A percentile compares a stretch with the other conserved stretches of the same genome.
Evolutionary conservation across 2,797 vertebrate genomes (phyloP).

Genomic region (Linurgus olivaceus): DNA sequence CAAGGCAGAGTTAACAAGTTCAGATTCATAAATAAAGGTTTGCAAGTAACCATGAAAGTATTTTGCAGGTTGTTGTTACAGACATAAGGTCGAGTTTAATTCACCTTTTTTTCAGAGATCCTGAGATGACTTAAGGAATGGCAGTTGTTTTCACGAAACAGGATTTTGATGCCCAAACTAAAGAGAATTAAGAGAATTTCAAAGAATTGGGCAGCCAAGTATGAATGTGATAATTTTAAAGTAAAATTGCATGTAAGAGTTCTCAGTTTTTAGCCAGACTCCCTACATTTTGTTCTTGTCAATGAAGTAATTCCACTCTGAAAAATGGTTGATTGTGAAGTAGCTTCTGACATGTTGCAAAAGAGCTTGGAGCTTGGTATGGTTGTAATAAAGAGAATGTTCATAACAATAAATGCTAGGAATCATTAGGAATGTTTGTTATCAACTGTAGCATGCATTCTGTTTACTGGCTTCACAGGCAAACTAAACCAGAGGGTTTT

Average conservation of each 20-base stretch:
- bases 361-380: neutral
- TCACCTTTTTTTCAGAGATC: neutral
- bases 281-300: neutral
- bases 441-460: neutral
- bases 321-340: neutral
- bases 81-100: neutral
- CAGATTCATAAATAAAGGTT: neutral
- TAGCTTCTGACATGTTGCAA: neutral
- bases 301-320: neutral
- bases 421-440: neutral
- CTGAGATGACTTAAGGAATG: neutral
- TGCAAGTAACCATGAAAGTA: neutral
- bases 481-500: neutral
- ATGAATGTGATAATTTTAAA: neutral
- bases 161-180: neutral
- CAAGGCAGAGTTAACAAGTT: neutral
- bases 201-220: neutral
- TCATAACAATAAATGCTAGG: neutral
- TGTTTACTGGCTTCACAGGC: neutral
- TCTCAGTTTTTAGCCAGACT: neutral
- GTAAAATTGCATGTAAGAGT: neutral
- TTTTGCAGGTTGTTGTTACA: neutral
- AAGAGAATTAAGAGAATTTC: neutral
- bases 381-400: neutral
- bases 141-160: neutral